Conservation (phyloP, 1,140 invertebrate genomes). For the Bursaphelenchus mucronatus region DNA sequence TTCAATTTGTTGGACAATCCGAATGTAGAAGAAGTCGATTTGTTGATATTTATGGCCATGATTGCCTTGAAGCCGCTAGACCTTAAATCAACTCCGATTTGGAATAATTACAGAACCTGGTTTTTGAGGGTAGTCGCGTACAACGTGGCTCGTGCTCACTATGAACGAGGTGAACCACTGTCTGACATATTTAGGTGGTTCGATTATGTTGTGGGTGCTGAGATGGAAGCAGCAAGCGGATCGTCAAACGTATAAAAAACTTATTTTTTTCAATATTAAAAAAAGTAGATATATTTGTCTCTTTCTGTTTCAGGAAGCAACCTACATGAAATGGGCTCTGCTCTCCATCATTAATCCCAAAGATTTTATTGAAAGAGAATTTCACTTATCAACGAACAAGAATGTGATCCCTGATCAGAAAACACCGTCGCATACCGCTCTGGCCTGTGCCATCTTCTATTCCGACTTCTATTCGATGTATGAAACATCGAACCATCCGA, state of each 20-base stretch:
- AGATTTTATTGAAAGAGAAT: constrained; percentile 20
- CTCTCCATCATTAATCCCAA: constrained; percentile 10
- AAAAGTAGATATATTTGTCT: not conserved
- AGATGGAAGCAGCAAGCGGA: constrained; percentile 14
- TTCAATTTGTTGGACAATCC: constrained; percentile 13
- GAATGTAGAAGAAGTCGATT: constrained; percentile 7
- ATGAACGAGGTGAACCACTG: constrained; percentile 5
- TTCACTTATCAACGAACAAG: not conserved
- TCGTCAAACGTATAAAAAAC: not conserved
- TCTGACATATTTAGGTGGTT: constrained; percentile 12
- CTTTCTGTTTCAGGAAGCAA: constrained; percentile 14
- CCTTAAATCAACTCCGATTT: constrained; percentile 4
- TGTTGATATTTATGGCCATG: constrained; percentile 17
- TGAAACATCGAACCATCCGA: not conserved
- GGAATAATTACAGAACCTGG: constrained; percentile 15
- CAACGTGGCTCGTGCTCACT: not conserved
- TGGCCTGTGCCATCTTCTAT: constrained; percentile 12
- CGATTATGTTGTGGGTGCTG: constrained; percentile 16
- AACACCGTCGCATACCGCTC: constrained; percentile 13
- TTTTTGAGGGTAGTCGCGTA: constrained; percentile 7
- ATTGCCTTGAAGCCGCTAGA: constrained; percentile 7
- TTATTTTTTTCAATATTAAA: not conserved
- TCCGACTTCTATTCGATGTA: constrained; percentile 5
- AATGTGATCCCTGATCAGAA: constrained; percentile 4
- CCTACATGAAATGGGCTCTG: constrained; percentile 9